phyloP scores from a whole-genome alignment of 1,140 invertebrate genomes.

The Parapsyche elsis region DNA sequence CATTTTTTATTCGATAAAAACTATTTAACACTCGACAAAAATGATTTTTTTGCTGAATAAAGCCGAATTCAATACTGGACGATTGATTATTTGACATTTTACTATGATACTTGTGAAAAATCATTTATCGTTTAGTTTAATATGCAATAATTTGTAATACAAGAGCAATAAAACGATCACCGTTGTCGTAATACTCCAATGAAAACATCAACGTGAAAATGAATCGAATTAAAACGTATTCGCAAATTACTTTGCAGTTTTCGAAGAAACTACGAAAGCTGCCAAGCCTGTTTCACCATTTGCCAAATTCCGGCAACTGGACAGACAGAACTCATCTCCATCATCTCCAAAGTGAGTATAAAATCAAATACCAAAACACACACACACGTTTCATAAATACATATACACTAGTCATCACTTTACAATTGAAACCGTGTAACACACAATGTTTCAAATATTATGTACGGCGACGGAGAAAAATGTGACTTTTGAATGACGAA shows the following conservation, averaged over 20 bases:
- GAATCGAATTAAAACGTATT: background rate
- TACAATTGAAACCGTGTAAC: background rate
- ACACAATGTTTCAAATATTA: background rate
- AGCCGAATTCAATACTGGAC: too few species aligned
- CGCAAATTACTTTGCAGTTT: constrained; percentile 67
- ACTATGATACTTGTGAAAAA: too few species aligned
- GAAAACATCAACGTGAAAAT: background rate
- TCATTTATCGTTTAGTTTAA: too few species aligned
- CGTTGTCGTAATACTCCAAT: too few species aligned
- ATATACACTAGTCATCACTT: background rate
- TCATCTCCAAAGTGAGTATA: constrained; percentile 77
- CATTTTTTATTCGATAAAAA: too few species aligned
- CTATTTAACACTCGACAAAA: too few species aligned
- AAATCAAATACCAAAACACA: too few species aligned
- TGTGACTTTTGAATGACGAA: constrained; percentile 9
- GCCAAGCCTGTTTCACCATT: constrained; percentile 83
- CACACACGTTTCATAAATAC: too few species aligned
- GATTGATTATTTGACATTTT: too few species aligned
- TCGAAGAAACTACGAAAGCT: constrained; percentile 69
- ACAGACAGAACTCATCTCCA: constrained; percentile 81
- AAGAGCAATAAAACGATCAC: too few species aligned
- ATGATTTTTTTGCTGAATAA: too few species aligned
- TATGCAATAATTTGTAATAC: too few species aligned
- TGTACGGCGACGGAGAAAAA: background rate
- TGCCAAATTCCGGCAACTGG: constrained; percentile 90